Base-by-base conservation (phyloP, 2,888 invertebrate genomes). In the Andrena haemorrhoa region DNA sequence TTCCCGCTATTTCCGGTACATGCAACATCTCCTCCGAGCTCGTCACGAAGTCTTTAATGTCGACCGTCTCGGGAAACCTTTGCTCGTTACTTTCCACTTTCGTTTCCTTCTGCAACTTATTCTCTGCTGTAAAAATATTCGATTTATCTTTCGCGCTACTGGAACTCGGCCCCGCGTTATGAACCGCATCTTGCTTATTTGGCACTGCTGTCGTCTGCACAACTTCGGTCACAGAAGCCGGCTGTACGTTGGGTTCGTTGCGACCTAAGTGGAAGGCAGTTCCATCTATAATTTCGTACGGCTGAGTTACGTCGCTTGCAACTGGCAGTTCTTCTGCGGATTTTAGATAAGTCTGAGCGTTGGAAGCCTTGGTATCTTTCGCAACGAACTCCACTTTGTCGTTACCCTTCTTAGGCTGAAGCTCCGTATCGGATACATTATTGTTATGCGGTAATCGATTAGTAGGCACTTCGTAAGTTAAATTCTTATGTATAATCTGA, bases 231-330 rank as follows among this genome's bases (percentile, higher is more conserved):
- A 64, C 68, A 72, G 26, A 29, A 60, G 7, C 63, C 8, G 82
- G 58, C 61, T 79, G 68, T 8, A 72, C 41, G 61, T 53, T 29
- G 56, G 75, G 41, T 35, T 56, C 26, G 58, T 10, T 56, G 6
- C 33, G 61, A 61, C 80, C 64, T 10, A 85, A 77, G 33, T 86
- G 78, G 86, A 97, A 94, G 29, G 95, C 96, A 12, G 97, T 97
- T 16, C 97, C 97, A 92, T 97, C 97, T 85, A 97, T 94, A 33
- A 97, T 94, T 84, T 95, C 94, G 69, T 90, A 90, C 2, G 89
- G 79, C 10, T 90, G 86, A 26, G 60, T 70, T 64, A 75, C n/a
- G 41, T 49, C 58, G n/a, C 47, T 70, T 41, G 12, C 56, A 69
- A 35, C 16, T 20, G 66, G 33, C 47, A 68, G 49, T 65, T 80